Evolutionary conservation across 1,140 invertebrate genomes (phyloP), one percentile per base, ranked within the genome.

Genomic region (Pararge aegeria): DNA sequence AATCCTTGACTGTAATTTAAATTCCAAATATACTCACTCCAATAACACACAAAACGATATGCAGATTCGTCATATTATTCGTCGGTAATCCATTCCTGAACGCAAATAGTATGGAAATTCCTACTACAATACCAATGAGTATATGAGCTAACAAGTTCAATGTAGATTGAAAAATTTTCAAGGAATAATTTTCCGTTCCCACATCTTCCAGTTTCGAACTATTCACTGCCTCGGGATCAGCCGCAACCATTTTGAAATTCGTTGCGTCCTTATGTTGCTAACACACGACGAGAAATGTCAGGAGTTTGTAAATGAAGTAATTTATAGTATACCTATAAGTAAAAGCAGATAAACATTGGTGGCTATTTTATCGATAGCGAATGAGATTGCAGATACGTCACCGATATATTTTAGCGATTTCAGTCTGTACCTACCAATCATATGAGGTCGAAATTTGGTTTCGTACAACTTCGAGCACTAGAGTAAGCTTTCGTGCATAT

Each of bases 31-130:
- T 52, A 80, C 80, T 80, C 65, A 83, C 82, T 61, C 80, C 82
- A 34, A 79, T 38, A 34, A 83, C 78, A 59, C 78, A 82, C 13
- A 83, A 55, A 7, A 82, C 21, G 13, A 83, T 71, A 49, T 85
- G 82, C 13, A 62, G 27, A 13, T n/a, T 24, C 9, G 64, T 77
- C 5, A 68, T 34, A 18, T n/a, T n/a, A n/a, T 50, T 44, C 2
- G 73, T 15, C 0, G 78, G 74, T 16, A 78, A 27, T 29, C 68
- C 73, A 55, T 50, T 38, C 61, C 52, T 38, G 2, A 78, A 74
- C 0, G 65, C 38, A 29, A 74, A 79, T n/a, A 73, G 13, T 6
- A 80, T 2, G 9, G 37, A 48, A 1, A 73, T 51, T 12, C 73
- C 70, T 0, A 74, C 70, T 19, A 72, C 66, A 2, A 56, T 29